phyloP scores from a whole-genome alignment of 2,888 invertebrate species.

The Lysandra bellargus region DNA sequence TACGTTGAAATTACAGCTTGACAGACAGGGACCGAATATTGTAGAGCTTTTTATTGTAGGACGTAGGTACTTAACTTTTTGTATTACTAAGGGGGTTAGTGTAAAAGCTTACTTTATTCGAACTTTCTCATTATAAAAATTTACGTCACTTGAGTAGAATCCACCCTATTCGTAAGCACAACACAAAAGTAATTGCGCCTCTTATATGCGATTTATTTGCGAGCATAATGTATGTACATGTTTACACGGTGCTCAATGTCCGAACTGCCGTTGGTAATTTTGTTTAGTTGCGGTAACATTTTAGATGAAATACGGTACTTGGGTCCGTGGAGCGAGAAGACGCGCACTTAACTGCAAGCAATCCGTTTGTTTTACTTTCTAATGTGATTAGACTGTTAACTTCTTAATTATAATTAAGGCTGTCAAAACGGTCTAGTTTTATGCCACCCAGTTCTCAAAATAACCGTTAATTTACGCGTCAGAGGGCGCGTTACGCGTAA shows the following conservation, averaged over 20 bases:
- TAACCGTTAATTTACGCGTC: background rate
- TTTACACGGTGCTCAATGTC: slow-evolving; percentile 16
- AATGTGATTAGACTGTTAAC: slow-evolving; percentile 37
- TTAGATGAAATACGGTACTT: slow-evolving; percentile 32
- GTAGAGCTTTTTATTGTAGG: too few relatives aligned
- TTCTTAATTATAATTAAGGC: background rate
- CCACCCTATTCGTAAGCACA: background rate
- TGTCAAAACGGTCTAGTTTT: background rate
- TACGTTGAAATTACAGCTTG: too few relatives aligned
- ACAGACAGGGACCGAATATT: too few relatives aligned
- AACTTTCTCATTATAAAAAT: too few relatives aligned
- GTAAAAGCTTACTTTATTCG: too few relatives aligned
- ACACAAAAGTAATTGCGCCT: background rate
- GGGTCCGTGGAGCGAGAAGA: slow-evolving; percentile 29
- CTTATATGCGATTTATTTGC: background rate
- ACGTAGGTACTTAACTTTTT: too few relatives aligned
- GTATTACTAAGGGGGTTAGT: too few relatives aligned
- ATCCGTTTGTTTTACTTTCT: slow-evolving; percentile 26
- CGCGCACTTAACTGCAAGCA: slow-evolving; percentile 21
- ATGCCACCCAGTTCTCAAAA: background rate
- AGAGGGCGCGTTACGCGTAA: too few relatives aligned
- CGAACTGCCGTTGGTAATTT: slow-evolving; percentile 25
- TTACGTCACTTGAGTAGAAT: background rate
- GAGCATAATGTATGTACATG: slow-evolving; percentile 3
- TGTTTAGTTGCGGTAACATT: slow-evolving; percentile 32